Evolutionary conservation across 1,140 invertebrate genomes (phyloP).

Genomic region (Trichonephila clavata): DNA sequence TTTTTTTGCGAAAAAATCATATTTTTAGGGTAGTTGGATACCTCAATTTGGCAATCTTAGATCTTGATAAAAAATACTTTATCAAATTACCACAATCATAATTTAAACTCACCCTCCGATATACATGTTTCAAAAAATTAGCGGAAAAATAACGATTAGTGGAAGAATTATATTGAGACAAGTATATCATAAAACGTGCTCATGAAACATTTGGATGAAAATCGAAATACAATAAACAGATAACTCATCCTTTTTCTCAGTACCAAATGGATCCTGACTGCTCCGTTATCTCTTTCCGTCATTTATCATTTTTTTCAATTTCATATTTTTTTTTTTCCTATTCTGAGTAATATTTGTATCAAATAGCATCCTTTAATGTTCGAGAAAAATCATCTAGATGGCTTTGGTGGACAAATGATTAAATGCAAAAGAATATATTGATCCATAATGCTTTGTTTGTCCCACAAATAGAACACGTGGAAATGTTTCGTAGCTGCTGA

Average conservation of each 20-base stretch:
- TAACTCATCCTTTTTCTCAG: constrained; percentile 9
- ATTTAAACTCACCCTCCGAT: background rate
- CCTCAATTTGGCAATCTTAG: too few relatives aligned
- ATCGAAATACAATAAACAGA: constrained; percentile 38
- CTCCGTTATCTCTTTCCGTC: constrained; percentile 21
- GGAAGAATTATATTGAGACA: constrained; percentile 10
- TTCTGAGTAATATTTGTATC: constrained; percentile 26
- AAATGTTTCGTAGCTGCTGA: background rate
- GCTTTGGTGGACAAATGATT: constrained; percentile 34
- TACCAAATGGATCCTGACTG: constrained; percentile 23
- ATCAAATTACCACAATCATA: background rate
- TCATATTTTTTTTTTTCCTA: background rate
- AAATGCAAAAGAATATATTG: constrained; percentile 35
- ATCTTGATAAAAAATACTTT: too few relatives aligned
- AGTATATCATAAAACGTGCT: constrained; percentile 26
- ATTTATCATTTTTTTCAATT: constrained; percentile 24
- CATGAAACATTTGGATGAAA: constrained; percentile 41
- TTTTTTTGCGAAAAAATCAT: too few relatives aligned
- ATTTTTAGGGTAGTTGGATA: too few relatives aligned
- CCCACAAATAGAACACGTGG: background rate
- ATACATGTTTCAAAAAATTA: background rate
- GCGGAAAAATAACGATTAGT: background rate
- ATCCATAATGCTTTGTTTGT: constrained; percentile 20
- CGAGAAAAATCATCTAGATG: constrained; percentile 19
- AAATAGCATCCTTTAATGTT: constrained; percentile 35